phyloP scores from a whole-genome alignment of 2,113 vertebrate genomes.

The Spea bombifrons region DNA sequence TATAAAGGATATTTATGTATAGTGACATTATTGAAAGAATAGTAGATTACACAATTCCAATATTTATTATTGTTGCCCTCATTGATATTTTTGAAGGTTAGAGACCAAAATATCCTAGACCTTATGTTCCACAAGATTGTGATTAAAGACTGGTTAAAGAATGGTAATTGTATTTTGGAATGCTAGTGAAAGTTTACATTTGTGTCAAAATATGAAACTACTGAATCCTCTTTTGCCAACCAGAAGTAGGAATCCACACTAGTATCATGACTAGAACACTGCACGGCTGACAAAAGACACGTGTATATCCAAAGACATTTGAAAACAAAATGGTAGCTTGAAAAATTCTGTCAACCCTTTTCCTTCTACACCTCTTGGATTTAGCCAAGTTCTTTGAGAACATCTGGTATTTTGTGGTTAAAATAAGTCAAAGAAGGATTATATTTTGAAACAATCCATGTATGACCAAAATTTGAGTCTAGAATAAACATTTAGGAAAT shows the following conservation, averaged over 20 bases:
- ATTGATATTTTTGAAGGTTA: no score
- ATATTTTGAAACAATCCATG: slow-evolving; percentile 18
- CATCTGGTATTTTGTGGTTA: slow-evolving; percentile 32
- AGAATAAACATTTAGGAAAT: slow-evolving; percentile 32
- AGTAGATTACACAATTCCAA: no score
- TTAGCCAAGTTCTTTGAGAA: slow-evolving; percentile 8
- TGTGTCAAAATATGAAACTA: slow-evolving; percentile 1
- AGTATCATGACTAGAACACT: neutral
- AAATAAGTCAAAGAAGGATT: slow-evolving; percentile 17
- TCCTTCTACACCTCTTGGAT: slow-evolving; percentile 14
- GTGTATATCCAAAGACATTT: slow-evolving; percentile 11
- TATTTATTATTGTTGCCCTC: no score
- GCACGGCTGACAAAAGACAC: slow-evolving; percentile 6
- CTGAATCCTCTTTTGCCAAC: slow-evolving; percentile 16
- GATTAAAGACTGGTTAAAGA: neutral
- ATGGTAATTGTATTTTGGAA: neutral
- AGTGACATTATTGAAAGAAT: no score
- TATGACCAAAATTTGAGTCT: neutral
- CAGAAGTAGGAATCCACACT: slow-evolving; percentile 4
- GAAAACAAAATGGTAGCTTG: slow-evolving; percentile 38
- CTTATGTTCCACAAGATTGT: neutral
- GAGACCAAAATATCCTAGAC: no score
- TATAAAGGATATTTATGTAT: no score
- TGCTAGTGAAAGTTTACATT: slow-evolving; percentile 5
- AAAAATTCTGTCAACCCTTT: slow-evolving; percentile 18